Conservation (phyloP, 2,113 vertebrate genomes). For the Zapornia atra region DNA sequence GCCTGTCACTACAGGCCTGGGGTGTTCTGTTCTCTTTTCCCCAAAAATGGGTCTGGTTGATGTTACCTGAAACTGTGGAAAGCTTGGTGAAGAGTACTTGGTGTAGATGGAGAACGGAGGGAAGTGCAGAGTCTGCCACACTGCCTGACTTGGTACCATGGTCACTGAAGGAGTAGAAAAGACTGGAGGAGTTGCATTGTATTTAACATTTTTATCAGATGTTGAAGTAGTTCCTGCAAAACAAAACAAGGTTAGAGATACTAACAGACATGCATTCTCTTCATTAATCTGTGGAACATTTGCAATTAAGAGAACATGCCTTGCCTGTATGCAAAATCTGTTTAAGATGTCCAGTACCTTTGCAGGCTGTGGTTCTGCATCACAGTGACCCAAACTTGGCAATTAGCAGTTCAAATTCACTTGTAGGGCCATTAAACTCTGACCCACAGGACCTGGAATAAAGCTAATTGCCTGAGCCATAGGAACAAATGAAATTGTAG, state of each 20-base stretch:
- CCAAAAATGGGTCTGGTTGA: neutral
- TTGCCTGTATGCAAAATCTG: neutral
- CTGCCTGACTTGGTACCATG: conserved; percentile 16
- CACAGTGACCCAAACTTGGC: neutral
- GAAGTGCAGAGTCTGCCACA: conserved; percentile 56
- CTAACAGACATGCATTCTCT: neutral
- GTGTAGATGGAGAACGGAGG: neutral
- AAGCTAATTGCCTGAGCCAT: neutral
- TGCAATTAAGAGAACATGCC: neutral
- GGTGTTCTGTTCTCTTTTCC: neutral
- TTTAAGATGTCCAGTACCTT: rapidly evolving
- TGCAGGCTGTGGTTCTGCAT: neutral
- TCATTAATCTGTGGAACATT: neutral
- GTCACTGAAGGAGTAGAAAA: conserved; percentile 11
- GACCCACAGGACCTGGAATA: neutral
- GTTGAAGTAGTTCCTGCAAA: neutral
- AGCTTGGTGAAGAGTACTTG: neutral
- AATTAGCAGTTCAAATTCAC: neutral
- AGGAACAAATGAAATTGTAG: too few species aligned
- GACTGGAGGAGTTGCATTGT: neutral
- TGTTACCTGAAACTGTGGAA: conserved; percentile 67
- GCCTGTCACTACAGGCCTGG: rapidly evolving
- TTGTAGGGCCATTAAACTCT: neutral
- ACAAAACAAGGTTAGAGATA: neutral
- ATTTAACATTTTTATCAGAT: conserved; percentile 13